Conservation (phyloP, 2,113 vertebrate genomes). For the Neodon shergylaensis region DNA sequence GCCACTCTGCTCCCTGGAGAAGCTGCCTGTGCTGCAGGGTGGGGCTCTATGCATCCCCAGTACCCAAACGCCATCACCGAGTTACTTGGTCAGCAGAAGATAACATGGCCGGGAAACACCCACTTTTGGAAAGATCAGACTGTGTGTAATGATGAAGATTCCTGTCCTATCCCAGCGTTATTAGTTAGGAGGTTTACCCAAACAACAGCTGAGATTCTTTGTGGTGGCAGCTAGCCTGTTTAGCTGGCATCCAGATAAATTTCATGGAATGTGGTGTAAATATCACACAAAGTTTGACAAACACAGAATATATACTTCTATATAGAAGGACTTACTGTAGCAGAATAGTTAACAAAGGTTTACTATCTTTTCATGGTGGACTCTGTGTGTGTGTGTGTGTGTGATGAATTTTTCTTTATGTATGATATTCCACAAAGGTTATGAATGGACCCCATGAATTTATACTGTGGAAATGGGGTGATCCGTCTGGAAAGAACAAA, state of each 20-base stretch:
- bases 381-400: neutral
- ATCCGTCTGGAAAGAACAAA: neutral
- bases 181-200: neutral
- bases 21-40: rapidly evolving
- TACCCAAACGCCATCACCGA: rapidly evolving
- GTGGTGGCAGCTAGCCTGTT: neutral
- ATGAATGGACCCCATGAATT: neutral
- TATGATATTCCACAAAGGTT: neutral
- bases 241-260: neutral
- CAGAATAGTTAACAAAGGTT: neutral
- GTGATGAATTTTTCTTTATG: neutral
- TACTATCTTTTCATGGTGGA: neutral
- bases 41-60: neutral
- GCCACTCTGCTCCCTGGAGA: neutral
- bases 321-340: neutral
- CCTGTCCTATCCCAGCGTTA: neutral
- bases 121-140: neutral
- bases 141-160: neutral
- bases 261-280: neutral
- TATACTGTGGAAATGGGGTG: neutral
- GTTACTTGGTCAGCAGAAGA: neutral
- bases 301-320: neutral
- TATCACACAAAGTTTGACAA: neutral
- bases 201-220: neutral
- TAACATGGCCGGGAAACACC: neutral